Conservation (phyloP, 2,888 invertebrate genomes). For the Acleris holmiana region DNA sequence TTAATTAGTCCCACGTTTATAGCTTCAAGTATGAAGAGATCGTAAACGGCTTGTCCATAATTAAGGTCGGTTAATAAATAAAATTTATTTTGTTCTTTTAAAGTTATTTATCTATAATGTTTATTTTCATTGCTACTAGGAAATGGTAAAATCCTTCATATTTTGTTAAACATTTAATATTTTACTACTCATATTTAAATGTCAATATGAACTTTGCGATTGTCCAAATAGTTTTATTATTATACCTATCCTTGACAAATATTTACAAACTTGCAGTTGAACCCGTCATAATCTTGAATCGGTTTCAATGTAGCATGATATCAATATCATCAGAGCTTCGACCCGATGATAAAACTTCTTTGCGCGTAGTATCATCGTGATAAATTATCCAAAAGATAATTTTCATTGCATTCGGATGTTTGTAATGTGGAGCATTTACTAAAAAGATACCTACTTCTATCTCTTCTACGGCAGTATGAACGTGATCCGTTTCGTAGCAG, state of each 20-base stretch:
- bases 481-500: conserved; percentile 55
- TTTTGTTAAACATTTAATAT: background rate
- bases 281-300: conserved; percentile 13
- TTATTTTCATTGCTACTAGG: no score
- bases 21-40: no score
- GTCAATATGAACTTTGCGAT: no score
- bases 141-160: no score
- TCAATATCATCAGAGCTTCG: conserved; percentile 26
- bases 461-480: background rate
- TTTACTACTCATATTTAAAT: background rate
- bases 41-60: no score
- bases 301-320: conserved; percentile 2
- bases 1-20: no score
- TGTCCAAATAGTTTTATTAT: no score
- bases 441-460: background rate
- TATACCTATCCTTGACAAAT: no score
- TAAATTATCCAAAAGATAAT: conserved; percentile 25
- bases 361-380: conserved; percentile 15
- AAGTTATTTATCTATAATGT: no score
- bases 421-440: background rate
- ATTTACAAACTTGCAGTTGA: background rate
- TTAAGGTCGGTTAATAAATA: no score
- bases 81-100: no score
- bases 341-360: conserved; percentile 39
- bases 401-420: conserved; percentile 10